A percentile compares a stretch with the other conserved stretches of the same genome.
phyloP scores from a whole-genome alignment of 2,888 invertebrate genomes.

The Marasmarcha lunaedactyla region DNA sequence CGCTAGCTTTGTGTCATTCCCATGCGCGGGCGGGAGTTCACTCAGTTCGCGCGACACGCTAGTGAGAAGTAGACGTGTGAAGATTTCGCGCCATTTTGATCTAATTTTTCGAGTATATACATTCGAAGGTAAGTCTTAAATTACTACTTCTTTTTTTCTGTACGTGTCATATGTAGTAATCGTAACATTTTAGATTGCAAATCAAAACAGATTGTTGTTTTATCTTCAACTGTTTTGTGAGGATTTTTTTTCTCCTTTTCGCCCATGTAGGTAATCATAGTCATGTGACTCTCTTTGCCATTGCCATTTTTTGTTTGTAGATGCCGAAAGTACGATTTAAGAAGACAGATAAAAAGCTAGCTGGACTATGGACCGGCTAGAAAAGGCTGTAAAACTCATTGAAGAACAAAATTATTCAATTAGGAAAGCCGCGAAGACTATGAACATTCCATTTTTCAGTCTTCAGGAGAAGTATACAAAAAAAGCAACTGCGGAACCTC shows the following conservation, averaged over 20 bases:
- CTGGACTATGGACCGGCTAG: constrained; percentile 14
- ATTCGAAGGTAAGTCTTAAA: constrained; percentile 15
- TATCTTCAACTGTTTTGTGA: constrained; percentile 2
- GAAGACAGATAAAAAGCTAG: constrained; percentile 14
- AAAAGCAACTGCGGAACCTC: background rate
- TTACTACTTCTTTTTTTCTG: constrained; percentile 10
- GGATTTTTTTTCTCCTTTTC: constrained; percentile 8
- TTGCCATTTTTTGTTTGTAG: constrained; percentile 12
- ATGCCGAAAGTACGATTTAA: constrained; percentile 13
- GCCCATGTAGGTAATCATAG: constrained; percentile 15
- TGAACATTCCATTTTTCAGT: constrained; percentile 15
- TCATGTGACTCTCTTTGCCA: constrained; percentile 16
- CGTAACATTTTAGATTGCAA: too few species aligned
- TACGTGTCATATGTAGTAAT: too few species aligned
- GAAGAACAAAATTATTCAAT: constrained; percentile 13
- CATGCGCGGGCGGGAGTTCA: background rate
- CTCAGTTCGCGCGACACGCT: constrained; percentile 1
- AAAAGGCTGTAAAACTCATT: constrained; percentile 13
- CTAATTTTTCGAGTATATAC: constrained; percentile 15
- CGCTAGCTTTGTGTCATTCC: constrained; percentile 2
- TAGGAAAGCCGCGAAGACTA: constrained; percentile 13
- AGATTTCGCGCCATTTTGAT: constrained; percentile 8
- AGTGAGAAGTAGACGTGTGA: background rate
- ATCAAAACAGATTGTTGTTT: too few species aligned
- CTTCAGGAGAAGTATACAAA: constrained; percentile 12